phyloP scores from a whole-genome alignment of 2,797 vertebrate species.

The Hyperoplus immaculatus region DNA sequence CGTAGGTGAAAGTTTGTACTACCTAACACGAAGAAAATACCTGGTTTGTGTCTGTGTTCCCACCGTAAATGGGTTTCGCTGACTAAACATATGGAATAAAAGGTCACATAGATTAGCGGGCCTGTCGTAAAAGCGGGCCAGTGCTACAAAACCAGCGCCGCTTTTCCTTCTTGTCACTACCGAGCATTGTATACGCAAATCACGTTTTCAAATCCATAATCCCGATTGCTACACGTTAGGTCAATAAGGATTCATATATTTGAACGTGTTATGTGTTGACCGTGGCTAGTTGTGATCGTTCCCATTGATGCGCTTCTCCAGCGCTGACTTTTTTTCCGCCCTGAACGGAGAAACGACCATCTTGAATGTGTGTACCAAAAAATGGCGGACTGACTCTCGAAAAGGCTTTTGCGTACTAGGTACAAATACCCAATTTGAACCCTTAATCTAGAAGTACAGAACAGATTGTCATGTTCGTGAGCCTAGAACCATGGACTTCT shows the following conservation, averaged over 20 bases:
- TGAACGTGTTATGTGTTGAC: too few relatives aligned
- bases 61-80: not conserved
- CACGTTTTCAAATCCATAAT: rapidly evolving
- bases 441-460: rapidly evolving
- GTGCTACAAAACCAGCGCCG: not conserved
- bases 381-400: slow-evolving; percentile 71
- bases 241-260: rapidly evolving
- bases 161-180: not conserved
- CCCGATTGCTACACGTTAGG: rapidly evolving
- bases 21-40: rapidly evolving
- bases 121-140: slow-evolving; percentile 3
- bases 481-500: not conserved
- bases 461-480: not conserved
- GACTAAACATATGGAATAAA: not conserved
- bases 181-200: rapidly evolving
- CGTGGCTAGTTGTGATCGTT: rapidly evolving
- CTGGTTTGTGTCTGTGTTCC: not conserved
- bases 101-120: not conserved
- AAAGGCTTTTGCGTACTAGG: slow-evolving; percentile 1
- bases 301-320: not conserved
- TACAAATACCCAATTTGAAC: not conserved
- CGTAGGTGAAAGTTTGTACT: rapidly evolving
- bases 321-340: not conserved
- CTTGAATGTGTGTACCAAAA: slow-evolving; percentile 72
- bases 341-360: slow-evolving; percentile 64